These are phyloP conservation scores for Barnardius zonarius DNA, from an alignment of 2,113 vertebrate genomes.

Conservation along the genomic window DNA sequence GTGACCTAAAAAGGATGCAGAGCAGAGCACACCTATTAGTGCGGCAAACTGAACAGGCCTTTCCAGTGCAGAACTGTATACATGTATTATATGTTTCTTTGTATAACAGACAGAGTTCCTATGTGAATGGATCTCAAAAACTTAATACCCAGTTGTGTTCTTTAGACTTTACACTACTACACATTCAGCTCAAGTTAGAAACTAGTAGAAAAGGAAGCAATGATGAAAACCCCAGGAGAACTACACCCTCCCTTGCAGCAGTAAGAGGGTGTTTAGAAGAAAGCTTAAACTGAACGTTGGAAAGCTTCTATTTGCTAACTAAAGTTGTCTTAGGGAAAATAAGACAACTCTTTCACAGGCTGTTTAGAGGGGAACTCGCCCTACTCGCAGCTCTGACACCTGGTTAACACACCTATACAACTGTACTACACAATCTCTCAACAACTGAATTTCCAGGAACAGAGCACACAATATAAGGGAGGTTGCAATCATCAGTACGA, in stretches of 20 bases:
- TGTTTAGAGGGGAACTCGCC: not conserved
- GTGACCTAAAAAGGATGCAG: constrained; percentile 74
- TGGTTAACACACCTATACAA: not conserved
- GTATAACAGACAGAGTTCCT: not conserved
- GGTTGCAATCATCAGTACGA: not conserved
- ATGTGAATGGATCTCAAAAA: not conserved
- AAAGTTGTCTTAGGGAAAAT: not conserved
- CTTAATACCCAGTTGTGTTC: not conserved
- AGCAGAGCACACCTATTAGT: not conserved
- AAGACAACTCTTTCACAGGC: not conserved
- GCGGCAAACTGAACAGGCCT: not conserved
- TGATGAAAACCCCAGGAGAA: not conserved
- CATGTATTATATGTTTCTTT: not conserved
- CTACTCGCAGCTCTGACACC: not conserved
- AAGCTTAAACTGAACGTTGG: not conserved
- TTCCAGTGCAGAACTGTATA: not conserved
- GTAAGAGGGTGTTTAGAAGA: not conserved
- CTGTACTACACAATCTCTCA: not conserved
- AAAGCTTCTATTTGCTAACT: not conserved
- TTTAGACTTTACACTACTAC: not conserved
- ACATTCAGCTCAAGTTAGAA: not conserved
- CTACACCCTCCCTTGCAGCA: not conserved
- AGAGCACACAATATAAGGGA: not conserved
- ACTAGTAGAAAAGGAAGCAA: not conserved
- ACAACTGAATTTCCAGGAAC: not conserved